A percentile compares a stretch with the other conserved stretches of the same genome.
Conservation (phyloP, 1,140 invertebrate genomes). For the Coboldia fuscipes region DNA sequence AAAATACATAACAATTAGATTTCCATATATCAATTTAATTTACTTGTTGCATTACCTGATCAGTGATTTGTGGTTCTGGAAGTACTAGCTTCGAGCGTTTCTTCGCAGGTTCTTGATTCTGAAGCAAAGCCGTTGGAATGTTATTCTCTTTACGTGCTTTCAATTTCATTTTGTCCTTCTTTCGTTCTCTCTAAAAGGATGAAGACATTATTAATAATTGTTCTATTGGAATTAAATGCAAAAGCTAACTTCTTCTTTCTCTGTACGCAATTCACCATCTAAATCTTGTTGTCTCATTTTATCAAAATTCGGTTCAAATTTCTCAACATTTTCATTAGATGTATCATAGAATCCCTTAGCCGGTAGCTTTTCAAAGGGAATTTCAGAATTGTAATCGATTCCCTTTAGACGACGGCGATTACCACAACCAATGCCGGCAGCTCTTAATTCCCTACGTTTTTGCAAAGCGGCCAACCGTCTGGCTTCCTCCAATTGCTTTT, state of each 20-base stretch:
- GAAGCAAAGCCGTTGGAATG: slow-evolving; percentile 75
- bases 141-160: slow-evolving; percentile 94
- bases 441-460: slow-evolving; percentile 86
- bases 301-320: slow-evolving; percentile 73
- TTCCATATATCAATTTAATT: too few species aligned
- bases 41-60: slow-evolving; percentile 42
- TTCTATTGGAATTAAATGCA: not conserved
- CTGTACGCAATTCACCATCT: slow-evolving; percentile 73
- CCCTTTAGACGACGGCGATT: slow-evolving; percentile 27
- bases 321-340: slow-evolving; percentile 68
- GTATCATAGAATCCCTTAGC: slow-evolving; percentile 88
- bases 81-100: slow-evolving; percentile 93
- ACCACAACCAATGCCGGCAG: slow-evolving; percentile 71
- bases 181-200: slow-evolving; percentile 38
- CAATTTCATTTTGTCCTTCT: slow-evolving; percentile 80
- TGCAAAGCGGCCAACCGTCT: slow-evolving; percentile 86
- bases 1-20: slow-evolving; percentile 5
- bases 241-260: slow-evolving; percentile 57
- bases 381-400: slow-evolving; percentile 95
- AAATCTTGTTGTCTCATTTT: slow-evolving; percentile 77
- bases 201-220: slow-evolving; percentile 4
- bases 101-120: slow-evolving; percentile 71
- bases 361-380: slow-evolving; percentile 91
- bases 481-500: slow-evolving; percentile 97
- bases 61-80: slow-evolving; percentile 92